phyloP scores from a whole-genome alignment of 2,113 vertebrate species.

The Apteryx mantelli region DNA sequence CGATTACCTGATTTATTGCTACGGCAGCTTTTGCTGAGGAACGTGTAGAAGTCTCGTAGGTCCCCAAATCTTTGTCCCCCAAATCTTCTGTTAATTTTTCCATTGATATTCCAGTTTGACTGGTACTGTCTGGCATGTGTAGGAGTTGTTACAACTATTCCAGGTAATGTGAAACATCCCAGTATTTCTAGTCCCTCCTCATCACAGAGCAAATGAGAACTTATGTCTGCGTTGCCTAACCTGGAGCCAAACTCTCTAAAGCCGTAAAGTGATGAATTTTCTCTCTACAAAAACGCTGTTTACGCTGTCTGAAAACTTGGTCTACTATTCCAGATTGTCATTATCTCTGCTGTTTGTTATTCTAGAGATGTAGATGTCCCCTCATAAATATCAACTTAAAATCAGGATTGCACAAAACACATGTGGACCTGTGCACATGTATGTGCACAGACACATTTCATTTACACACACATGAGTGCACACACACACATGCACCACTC shows the following conservation, averaged over 20 bases:
- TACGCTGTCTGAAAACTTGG: not conserved
- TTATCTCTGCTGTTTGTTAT: not conserved
- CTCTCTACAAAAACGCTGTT: not conserved
- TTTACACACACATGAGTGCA: no score
- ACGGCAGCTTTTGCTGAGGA: not conserved
- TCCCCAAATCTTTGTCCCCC: not conserved
- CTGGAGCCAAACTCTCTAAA: not conserved
- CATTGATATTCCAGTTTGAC: not conserved
- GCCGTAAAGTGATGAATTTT: not conserved
- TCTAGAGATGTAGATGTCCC: not conserved
- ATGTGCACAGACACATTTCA: accelerated
- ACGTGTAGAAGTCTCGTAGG: not conserved
- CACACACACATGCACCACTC: not conserved
- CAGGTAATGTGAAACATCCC: not conserved
- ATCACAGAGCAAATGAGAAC: not conserved
- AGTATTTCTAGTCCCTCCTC: not conserved
- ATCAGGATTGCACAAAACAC: not conserved
- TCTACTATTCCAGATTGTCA: not conserved
- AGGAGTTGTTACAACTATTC: not conserved
- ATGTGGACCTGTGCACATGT: accelerated
- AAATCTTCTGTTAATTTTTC: not conserved
- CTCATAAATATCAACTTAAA: not conserved
- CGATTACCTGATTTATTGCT: not conserved
- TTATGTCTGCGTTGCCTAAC: not conserved
- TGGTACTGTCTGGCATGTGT: not conserved